Evolutionary conservation across 1,140 invertebrate species (phyloP).

Genomic region (Hypsibius dujardini): DNA sequence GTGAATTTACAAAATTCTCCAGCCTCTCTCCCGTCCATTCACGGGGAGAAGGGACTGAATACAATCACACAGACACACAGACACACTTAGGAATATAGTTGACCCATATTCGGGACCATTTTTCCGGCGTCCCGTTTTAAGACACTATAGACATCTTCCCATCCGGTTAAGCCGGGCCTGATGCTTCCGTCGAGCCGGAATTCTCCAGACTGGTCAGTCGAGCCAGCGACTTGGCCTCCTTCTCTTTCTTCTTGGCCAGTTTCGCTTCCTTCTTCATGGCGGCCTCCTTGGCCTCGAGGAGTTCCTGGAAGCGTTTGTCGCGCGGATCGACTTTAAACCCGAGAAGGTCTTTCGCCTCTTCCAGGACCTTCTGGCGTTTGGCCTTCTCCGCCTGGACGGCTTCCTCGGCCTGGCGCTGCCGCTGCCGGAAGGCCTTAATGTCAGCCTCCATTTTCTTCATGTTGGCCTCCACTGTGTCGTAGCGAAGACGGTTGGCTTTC

Average conservation of each 20-base stretch:
- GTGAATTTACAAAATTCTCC: no score
- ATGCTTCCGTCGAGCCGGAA: no score
- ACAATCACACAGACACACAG: no score
- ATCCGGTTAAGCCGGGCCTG: no score
- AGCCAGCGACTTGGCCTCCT: slow-evolving; percentile 45
- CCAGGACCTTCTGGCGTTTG: slow-evolving; percentile 53
- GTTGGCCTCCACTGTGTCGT: slow-evolving; percentile 27
- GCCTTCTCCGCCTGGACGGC: slow-evolving; percentile 32
- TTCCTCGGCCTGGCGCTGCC: slow-evolving; percentile 28
- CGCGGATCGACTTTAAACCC: slow-evolving; percentile 60
- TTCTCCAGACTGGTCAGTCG: not conserved
- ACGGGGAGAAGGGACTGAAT: no score
- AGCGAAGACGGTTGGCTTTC: not conserved
- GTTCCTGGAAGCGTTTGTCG: slow-evolving; percentile 63
- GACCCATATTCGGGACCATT: no score
- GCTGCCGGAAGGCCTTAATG: slow-evolving; percentile 29
- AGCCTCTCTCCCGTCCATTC: no score
- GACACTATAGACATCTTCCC: no score
- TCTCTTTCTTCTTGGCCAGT: slow-evolving; percentile 47
- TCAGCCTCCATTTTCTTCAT: slow-evolving; percentile 30
- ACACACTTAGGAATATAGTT: no score
- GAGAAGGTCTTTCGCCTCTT: slow-evolving; percentile 67
- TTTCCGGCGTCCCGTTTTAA: no score
- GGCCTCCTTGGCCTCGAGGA: slow-evolving; percentile 58
- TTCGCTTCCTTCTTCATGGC: slow-evolving; percentile 60